These are phyloP conservation scores for Lasius fuliginosus DNA, from an alignment of 2,888 invertebrate species.

Conservation along the genomic window DNA sequence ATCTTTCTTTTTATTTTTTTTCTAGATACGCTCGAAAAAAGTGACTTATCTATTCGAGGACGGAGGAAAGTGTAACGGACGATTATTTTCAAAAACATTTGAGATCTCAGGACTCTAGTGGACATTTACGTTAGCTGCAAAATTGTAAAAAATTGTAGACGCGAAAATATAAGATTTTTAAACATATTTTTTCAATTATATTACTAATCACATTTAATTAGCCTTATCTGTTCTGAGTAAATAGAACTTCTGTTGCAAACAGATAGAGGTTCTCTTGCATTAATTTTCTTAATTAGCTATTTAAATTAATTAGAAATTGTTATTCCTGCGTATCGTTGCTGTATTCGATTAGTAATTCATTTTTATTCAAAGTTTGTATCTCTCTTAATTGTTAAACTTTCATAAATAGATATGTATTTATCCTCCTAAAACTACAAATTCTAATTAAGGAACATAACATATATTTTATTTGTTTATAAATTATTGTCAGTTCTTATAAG, in stretches of 20 bases:
- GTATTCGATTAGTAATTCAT: not conserved
- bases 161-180: not conserved
- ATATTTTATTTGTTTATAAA: not conserved
- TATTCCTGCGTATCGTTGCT: not conserved
- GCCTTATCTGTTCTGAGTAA: not conserved
- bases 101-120: not conserved
- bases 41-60: not conserved
- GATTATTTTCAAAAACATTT: constrained; percentile 2
- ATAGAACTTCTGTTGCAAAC: not conserved
- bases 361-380: not conserved
- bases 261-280: not conserved
- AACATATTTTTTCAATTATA: not conserved
- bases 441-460: too few relatives aligned
- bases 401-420: too few relatives aligned
- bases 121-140: not conserved
- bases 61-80: constrained; percentile 1
- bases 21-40: not conserved
- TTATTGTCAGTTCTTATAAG: not conserved
- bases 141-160: not conserved
- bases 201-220: not conserved
- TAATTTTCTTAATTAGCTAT: not conserved
- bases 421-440: too few relatives aligned
- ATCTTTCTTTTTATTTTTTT: not conserved
- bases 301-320: not conserved
- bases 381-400: too few relatives aligned